Conservation (phyloP, 2,113 vertebrate genomes). For the Potamarius usumacintae region DNA sequence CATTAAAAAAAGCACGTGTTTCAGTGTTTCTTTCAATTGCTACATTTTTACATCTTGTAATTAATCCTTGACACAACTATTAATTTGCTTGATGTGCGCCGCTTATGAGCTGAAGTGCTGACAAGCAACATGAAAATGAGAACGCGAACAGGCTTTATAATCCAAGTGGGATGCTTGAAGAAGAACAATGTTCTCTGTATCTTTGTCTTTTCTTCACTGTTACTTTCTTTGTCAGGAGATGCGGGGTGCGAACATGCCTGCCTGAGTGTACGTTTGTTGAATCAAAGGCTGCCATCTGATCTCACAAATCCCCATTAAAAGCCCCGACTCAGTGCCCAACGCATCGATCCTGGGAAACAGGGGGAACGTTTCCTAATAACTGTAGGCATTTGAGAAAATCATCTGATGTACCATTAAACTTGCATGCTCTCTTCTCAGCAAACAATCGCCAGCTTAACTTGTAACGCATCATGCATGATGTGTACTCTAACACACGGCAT, state of each 20-base stretch:
- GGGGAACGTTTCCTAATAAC: constrained; percentile 56
- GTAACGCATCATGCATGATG: constrained; percentile 57
- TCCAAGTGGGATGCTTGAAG: constrained; percentile 64
- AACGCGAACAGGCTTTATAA: constrained; percentile 52
- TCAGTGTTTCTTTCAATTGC: constrained; percentile 63
- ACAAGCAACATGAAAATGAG: constrained; percentile 62
- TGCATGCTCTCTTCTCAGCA: constrained; percentile 60
- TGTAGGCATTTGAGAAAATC: constrained; percentile 57
- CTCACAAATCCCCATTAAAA: constrained; percentile 70
- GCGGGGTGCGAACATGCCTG: constrained; percentile 59
- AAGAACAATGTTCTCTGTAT: constrained; percentile 57
- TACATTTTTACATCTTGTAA: constrained; percentile 68
- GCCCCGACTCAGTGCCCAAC: constrained; percentile 50
- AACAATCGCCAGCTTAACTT: constrained; percentile 69
- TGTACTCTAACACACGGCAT: constrained; percentile 67
- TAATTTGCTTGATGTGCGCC: constrained; percentile 72
- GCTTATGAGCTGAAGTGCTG: constrained; percentile 61
- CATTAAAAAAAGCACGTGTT: constrained; percentile 64
- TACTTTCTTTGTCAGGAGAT: constrained; percentile 55
- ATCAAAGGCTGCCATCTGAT: constrained; percentile 74
- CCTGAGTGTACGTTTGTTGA: constrained; percentile 62
- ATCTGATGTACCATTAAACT: constrained; percentile 63
- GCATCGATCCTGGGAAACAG: constrained; percentile 65
- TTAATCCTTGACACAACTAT: constrained; percentile 70
- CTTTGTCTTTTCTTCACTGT: neutral